phyloP scores from a whole-genome alignment of 1,140 invertebrate species.

The Patella vulgata region DNA sequence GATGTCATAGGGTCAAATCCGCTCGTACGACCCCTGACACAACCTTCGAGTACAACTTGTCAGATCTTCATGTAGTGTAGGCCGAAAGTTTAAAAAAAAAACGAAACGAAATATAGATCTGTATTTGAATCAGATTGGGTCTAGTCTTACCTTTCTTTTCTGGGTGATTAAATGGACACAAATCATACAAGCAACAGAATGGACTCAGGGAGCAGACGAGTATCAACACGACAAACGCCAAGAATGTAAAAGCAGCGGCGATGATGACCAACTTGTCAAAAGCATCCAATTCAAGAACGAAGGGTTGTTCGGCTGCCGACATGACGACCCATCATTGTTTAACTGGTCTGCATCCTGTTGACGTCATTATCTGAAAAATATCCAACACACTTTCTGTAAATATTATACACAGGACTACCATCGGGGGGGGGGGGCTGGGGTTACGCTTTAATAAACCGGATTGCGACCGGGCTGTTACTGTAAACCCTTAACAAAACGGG shows the following conservation, averaged over 20 bases:
- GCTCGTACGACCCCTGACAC: no score
- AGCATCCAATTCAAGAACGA: conserved; percentile 26
- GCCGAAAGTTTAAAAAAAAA: no score
- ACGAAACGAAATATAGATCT: no score
- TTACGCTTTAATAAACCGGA: conserved; percentile 5
- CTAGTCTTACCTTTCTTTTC: no score
- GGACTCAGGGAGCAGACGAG: conserved; percentile 39
- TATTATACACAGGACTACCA: conserved; percentile 6
- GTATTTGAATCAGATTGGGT: no score
- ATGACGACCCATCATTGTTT: neutral
- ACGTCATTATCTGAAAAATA: neutral
- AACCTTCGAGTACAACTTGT: no score
- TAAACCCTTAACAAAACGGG: no score
- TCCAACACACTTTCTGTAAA: neutral
- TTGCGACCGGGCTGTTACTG: no score
- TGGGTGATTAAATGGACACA: conserved; percentile 35
- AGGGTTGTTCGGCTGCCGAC: neutral
- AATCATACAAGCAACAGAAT: conserved; percentile 35
- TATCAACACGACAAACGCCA: conserved; percentile 29
- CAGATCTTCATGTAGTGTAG: no score
- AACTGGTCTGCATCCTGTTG: neutral
- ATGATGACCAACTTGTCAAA: conserved; percentile 48
- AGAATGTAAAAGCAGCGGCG: conserved; percentile 25
- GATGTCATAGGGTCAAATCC: no score
- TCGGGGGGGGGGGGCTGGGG: neutral